Evolutionary conservation across 2,888 invertebrate species (phyloP), one percentile per base, ranked within the genome.

Genomic region (Caenorhabditis drosophilae): DNA sequence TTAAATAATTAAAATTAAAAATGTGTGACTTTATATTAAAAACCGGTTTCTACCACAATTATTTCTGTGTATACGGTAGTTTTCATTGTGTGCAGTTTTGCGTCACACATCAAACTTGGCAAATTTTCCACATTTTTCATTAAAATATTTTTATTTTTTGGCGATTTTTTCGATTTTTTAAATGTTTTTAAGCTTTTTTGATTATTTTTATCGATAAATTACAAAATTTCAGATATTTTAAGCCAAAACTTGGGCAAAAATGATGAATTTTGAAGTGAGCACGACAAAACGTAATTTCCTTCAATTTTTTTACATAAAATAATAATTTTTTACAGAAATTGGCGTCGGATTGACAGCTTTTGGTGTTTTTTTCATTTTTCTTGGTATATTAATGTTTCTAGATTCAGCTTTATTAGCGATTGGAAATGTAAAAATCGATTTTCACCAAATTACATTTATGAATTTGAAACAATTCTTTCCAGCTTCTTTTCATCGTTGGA

Each of bases 401-500:
- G 98, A 98, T 85, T 94, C 93, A 86, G 97, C 97, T 51, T 87
- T 98, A 57, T 87, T 98, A 57, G 97, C 97, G n/a, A 93, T 98
- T 84, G 98, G 98, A 84, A 99, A 98, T 89, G 97, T 97, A 88
- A 90, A 92, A 18, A 20, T 15, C 90, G 91, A 57, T 27, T 44
- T 35, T 18, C 22, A 27, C 12, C 22, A 40, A 41, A 6, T 23
- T 31, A 16, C n/a, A 6, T 11, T 25, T 12, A 26, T 7, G 42
- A 23, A 11, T 51, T 3, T 23, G 9, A 16, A 42, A 18, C 27
- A 12, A 40, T 25, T 56, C 16, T 36, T 89, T 89, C 45, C 87
- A 98, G 97, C 92, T 98, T 70, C 87, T 99, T 26, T 99, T 99
- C 86, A 90, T 98, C 77, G 89, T 90, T 75, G 98, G 98, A 1